Evolutionary conservation across 2,888 invertebrate genomes (phyloP).

Genomic region (Ochropleura leucogaster): DNA sequence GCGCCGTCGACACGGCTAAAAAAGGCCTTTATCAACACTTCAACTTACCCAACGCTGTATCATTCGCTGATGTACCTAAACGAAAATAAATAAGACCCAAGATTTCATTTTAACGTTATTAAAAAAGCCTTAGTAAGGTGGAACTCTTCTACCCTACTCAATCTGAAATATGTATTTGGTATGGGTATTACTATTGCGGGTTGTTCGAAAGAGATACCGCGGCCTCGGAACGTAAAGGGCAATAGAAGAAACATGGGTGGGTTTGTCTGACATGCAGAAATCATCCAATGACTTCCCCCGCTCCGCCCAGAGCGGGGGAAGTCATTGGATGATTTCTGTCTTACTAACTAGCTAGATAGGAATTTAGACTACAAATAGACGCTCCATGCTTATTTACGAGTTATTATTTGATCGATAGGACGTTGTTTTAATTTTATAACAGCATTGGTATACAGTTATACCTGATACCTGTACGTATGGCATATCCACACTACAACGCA

Average conservation of each 20-base stretch:
- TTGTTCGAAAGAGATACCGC: no score
- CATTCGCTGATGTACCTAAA: not conserved
- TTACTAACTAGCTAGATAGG: not conserved
- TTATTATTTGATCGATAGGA: not conserved
- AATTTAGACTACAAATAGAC: not conserved
- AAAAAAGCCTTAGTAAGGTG: not conserved
- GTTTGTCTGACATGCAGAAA: no score
- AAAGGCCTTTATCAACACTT: not conserved
- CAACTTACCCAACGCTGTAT: not conserved
- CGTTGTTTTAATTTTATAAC: not conserved
- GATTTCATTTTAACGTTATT: no score
- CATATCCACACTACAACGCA: constrained; percentile 6
- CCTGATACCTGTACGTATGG: constrained; percentile 5
- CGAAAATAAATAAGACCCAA: no score
- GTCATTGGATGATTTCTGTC: no score
- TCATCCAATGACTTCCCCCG: no score
- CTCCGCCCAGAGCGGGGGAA: no score
- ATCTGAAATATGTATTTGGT: not conserved
- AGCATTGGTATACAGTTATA: constrained; percentile 14
- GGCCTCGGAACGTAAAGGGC: no score
- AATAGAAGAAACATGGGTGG: no score
- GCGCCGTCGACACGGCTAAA: no score
- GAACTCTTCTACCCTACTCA: not conserved
- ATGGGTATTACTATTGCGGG: no score
- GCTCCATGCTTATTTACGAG: not conserved